These are phyloP conservation scores for Astur gentilis DNA, from an alignment of 2,113 vertebrate genomes.

Conservation along the genomic window DNA sequence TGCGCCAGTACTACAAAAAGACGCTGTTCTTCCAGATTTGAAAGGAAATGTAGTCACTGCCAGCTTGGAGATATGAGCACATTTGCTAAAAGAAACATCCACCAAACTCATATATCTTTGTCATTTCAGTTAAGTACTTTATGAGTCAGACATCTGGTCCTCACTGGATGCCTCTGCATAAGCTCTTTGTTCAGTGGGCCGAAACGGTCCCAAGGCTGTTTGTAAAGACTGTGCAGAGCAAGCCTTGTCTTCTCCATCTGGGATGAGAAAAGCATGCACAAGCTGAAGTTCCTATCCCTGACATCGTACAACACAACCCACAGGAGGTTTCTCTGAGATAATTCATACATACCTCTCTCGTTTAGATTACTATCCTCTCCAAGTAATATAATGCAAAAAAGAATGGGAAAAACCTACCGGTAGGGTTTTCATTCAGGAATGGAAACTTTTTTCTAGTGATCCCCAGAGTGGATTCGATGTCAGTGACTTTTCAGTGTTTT, in stretches of 20 bases:
- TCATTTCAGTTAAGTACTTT: conserved; percentile 15
- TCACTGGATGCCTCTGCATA: neutral
- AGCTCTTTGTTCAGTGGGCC: neutral
- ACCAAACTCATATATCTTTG: neutral
- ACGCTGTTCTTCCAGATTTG: neutral
- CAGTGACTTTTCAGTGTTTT: conserved; percentile 13
- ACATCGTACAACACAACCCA: neutral
- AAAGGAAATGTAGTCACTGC: conserved; percentile 14
- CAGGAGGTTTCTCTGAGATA: neutral
- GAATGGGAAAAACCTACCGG: neutral
- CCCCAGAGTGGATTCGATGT: neutral
- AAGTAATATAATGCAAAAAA: neutral
- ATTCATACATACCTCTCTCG: neutral
- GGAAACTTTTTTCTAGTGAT: neutral
- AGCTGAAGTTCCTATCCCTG: neutral
- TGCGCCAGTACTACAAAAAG: neutral
- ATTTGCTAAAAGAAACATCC: conserved; percentile 27
- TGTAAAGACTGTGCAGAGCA: neutral
- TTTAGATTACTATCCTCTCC: neutral
- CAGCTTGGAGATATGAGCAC: neutral
- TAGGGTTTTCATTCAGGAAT: neutral
- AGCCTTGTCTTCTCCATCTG: neutral
- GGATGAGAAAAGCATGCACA: neutral
- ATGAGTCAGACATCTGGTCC: conserved; percentile 27
- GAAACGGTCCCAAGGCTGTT: neutral